Conservation (phyloP, 2,113 vertebrate species). For the Myrmophylax atrothorax region DNA sequence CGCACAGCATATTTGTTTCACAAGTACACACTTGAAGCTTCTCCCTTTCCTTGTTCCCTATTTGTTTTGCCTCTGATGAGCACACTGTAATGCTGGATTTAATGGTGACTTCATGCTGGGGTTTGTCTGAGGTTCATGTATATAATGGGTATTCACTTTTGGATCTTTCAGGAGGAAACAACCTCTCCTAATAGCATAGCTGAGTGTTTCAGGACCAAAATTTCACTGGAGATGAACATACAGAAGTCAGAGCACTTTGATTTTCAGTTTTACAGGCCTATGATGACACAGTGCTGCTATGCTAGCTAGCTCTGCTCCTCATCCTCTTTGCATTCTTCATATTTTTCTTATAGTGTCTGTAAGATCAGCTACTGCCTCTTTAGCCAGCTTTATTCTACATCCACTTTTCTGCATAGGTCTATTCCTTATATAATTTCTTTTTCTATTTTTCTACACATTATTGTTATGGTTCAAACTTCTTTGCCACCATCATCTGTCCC, state of each 20-base stretch:
- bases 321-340: neutral
- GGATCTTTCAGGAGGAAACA: neutral
- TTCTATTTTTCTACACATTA: neutral
- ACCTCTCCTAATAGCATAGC: neutral
- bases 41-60: constrained; percentile 7
- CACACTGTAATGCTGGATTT: neutral
- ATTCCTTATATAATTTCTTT: neutral
- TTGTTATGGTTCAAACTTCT: neutral
- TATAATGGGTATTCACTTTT: neutral
- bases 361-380: neutral
- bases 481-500: neutral
- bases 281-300: neutral
- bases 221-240: neutral
- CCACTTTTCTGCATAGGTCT: neutral
- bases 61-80: neutral
- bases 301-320: neutral
- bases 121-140: neutral
- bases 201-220: neutral
- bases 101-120: neutral
- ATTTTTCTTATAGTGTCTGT: neutral
- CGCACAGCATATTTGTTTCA: neutral
- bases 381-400: neutral
- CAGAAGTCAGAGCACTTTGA: neutral
- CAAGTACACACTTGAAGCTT: neutral
- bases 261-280: neutral